These are phyloP conservation scores for Ammospiza maritima DNA, from an alignment of 2,797 vertebrate genomes.

Conservation along the genomic window DNA sequence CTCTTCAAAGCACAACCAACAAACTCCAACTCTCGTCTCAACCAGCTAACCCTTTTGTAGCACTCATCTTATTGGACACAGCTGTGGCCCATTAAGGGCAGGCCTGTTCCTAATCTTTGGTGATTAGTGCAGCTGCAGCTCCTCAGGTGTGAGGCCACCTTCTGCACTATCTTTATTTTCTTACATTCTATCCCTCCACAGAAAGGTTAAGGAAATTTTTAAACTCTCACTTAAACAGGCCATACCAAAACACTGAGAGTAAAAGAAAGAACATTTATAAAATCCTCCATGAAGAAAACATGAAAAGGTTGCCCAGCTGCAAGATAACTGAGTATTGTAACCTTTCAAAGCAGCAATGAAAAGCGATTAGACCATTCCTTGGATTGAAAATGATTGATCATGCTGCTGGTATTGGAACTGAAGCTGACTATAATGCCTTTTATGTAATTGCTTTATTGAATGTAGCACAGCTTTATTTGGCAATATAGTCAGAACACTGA, in stretches of 20 bases:
- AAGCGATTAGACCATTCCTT: constrained; percentile 40
- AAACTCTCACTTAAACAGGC: background rate
- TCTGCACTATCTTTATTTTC: no score
- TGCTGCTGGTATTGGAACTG: constrained; percentile 6
- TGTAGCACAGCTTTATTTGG: background rate
- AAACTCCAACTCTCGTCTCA: no score
- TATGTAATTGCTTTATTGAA: constrained; percentile 53
- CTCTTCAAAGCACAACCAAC: no score
- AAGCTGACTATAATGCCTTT: constrained; percentile 36
- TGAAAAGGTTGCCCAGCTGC: constrained; percentile 37
- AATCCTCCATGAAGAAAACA: constrained; percentile 27
- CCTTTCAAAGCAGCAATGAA: constrained; percentile 51
- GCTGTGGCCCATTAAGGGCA: no score
- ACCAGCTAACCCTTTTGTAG: no score
- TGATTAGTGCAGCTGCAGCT: no score
- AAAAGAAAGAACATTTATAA: constrained; percentile 40
- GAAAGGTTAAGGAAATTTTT: background rate
- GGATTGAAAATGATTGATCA: constrained; percentile 53
- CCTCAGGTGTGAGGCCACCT: no score
- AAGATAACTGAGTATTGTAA: constrained; percentile 59
- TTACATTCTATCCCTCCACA: no score
- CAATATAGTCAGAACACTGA: background rate
- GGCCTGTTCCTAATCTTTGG: no score
- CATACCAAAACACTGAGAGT: background rate
- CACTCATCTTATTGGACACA: no score